These are phyloP conservation scores for Cloeon dipterum DNA, from an alignment of 2,888 invertebrate genomes.

Conservation along the genomic window DNA sequence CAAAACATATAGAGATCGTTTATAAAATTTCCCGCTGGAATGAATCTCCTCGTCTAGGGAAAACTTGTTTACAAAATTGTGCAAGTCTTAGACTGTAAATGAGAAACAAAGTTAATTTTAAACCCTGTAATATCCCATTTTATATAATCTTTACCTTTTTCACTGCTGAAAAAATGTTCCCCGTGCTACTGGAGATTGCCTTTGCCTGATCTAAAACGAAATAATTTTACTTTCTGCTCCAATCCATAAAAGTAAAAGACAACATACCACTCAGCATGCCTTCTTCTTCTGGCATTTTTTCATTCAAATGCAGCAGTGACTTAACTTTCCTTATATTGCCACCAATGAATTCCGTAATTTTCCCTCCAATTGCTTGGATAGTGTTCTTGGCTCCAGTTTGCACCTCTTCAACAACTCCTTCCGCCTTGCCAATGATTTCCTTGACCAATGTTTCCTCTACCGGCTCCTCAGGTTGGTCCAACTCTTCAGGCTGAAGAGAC, in stretches of 20 bases:
- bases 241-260: background rate
- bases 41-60: no score
- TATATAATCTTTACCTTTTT: no score
- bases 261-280: background rate
- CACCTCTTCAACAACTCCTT: background rate
- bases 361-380: background rate
- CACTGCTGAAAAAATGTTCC: background rate
- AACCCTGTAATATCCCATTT: no score
- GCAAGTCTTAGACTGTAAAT: background rate
- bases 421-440: background rate
- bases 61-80: background rate
- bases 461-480: background rate
- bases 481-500: no score
- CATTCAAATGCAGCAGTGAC: background rate
- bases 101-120: no score
- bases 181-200: background rate
- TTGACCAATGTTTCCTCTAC: background rate
- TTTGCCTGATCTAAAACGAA: background rate
- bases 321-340: constrained; percentile 1
- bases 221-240: background rate
- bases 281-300: background rate
- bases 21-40: no score
- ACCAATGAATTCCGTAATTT: background rate
- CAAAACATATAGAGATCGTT: no score
- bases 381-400: background rate